Base-by-base conservation (phyloP, 2,113 vertebrate genomes). In the Pseudopipra pipra region DNA sequence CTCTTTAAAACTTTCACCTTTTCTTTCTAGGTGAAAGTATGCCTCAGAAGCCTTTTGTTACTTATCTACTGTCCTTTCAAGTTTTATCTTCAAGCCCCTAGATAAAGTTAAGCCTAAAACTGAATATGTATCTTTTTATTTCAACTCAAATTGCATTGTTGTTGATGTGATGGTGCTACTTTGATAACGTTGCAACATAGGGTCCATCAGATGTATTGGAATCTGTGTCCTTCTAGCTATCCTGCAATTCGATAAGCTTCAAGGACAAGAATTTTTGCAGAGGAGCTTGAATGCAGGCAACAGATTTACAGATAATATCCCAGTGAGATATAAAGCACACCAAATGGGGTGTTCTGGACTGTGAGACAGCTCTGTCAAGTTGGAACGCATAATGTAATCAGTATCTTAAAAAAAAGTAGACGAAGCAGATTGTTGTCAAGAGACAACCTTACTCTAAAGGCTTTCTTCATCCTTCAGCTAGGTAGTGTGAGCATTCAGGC, bases 171-270 rank as follows among this genome's bases (percentile, higher is more conserved):
- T 76, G 58, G 63, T 87, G 81, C 91, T 96, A 86, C 90, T 92
- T 93, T 97, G 86, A 90, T 96, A 97, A 95, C 88, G 59, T 76
- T 96, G 55, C 74, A 96, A 91, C 84, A 82, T 75, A 59, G 70
- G 66, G 43, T 74, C 82, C 68, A 83, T 91, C 9, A 15, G 63
- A 80, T 86, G 85, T 56, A 82, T 89, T 94, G 90, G 51, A 52
- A 95, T 92, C 47, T 73, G 52, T 75, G 90, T 96, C 94, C 94
- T 94, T 96, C 94, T 96, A 96, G 94, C 94, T 97, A 79, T 74
- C 89, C 95, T 96, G 71, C 92, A 94, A 91, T 56, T 94, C 97
- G 95, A 95, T 85, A 97, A 97, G 58, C 84, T 91, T 96, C 93
- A 93, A 93, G 90, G 87, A 68, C 88, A 96, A 74, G 85, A 94